Evolutionary conservation across 2,113 vertebrate genomes (phyloP).

Genomic region (Phalacrocorax carbo): DNA sequence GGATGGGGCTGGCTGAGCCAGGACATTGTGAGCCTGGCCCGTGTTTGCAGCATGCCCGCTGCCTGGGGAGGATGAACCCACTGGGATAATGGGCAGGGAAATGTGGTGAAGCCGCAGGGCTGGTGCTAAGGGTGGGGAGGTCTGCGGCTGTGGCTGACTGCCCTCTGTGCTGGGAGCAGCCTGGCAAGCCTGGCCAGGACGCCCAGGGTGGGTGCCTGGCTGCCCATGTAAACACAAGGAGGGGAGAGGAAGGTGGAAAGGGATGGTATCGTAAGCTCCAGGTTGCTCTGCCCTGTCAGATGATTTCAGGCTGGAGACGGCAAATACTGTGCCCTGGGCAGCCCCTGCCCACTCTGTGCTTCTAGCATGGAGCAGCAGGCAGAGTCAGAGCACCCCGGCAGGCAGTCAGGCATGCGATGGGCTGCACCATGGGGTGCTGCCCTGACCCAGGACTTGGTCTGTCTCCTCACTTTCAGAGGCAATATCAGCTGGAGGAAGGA

Average conservation of each 20-base stretch:
- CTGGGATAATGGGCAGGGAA: not conserved
- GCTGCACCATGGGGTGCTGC: not conserved
- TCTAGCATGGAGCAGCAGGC: not conserved
- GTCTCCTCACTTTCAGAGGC: not conserved
- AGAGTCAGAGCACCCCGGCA: not conserved
- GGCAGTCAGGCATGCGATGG: not conserved
- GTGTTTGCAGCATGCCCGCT: rapidly evolving
- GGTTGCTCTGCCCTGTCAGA: not conserved
- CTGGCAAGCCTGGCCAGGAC: not conserved
- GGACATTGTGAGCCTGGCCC: rapidly evolving
- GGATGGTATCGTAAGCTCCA: not conserved
- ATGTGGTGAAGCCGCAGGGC: not conserved
- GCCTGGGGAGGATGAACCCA: not conserved
- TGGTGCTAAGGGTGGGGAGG: not conserved
- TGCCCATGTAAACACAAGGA: rapidly evolving
- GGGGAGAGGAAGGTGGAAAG: not conserved
- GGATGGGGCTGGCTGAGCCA: not conserved
- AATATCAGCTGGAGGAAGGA: not conserved
- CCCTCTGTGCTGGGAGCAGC: not conserved
- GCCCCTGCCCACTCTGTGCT: not conserved
- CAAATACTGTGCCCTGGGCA: not conserved
- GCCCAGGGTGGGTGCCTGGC: not conserved
- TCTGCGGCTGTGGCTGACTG: not conserved
- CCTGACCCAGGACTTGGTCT: rapidly evolving
- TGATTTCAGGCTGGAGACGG: not conserved